Conservation (phyloP, 2,797 vertebrate species). For the Yasuhikotakia modesta region DNA sequence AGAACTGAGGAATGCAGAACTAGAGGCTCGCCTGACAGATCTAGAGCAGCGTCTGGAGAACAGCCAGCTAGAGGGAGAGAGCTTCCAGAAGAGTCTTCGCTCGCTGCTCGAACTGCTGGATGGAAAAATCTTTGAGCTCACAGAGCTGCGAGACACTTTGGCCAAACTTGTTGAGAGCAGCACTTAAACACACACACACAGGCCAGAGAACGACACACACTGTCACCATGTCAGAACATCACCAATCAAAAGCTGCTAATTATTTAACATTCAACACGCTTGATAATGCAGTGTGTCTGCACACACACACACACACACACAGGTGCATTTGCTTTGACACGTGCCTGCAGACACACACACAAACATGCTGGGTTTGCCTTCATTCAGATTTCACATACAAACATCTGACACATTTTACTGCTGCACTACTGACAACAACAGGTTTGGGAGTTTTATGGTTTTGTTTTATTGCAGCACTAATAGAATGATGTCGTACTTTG, state of each 20-base stretch:
- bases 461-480: neutral
- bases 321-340: neutral
- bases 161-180: conserved; percentile 87
- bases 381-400: neutral
- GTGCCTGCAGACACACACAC: neutral
- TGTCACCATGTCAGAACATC: conserved; percentile 18
- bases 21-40: conserved; percentile 88
- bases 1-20: conserved; percentile 86
- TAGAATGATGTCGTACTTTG: neutral
- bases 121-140: conserved; percentile 95
- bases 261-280: conserved; percentile 19
- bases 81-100: conserved; percentile 89
- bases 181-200: conserved; percentile 80
- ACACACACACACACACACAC: neutral
- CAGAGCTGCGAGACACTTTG: conserved; percentile 92
- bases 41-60: conserved; percentile 92
- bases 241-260: neutral
- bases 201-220: conserved; percentile 50
- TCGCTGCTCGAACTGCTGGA: conserved; percentile 96
- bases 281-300: neutral
- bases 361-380: neutral
- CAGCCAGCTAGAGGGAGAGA: conserved; percentile 87
- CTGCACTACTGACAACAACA: neutral
- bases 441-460: neutral
- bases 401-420: neutral